Percentiles rank a stretch among this genome's conserved stretches.
Evolutionary conservation across 1,140 invertebrate genomes (phyloP).

Genomic region (Megalopta genalis): DNA sequence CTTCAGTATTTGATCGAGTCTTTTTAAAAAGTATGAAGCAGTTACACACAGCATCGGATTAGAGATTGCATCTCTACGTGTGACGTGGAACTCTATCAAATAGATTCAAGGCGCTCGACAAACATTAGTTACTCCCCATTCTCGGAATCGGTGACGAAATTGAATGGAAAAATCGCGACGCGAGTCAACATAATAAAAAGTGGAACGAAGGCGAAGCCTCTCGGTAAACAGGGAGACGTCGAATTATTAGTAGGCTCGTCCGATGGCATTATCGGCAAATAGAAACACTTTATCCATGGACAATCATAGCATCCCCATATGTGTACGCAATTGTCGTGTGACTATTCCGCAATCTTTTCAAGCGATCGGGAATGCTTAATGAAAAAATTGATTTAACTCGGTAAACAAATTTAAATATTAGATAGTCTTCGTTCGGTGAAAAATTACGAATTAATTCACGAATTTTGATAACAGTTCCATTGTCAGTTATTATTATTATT

Average conservation of each 20-base stretch:
- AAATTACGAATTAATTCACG: too few relatives aligned
- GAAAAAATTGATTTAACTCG: not conserved
- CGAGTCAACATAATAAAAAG: slow-evolving; percentile 65
- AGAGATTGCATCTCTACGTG: not conserved
- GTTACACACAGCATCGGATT: not conserved
- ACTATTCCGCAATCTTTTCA: slow-evolving; percentile 8
- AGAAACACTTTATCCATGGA: slow-evolving; percentile 68
- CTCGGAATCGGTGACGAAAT: slow-evolving; percentile 52
- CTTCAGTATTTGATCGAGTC: too few relatives aligned
- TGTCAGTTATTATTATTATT: too few relatives aligned
- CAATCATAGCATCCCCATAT: slow-evolving; percentile 53
- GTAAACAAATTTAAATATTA: too few relatives aligned
- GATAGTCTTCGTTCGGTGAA: too few relatives aligned
- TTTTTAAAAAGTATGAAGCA: too few relatives aligned
- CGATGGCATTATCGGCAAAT: slow-evolving; percentile 61
- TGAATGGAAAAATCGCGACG: slow-evolving; percentile 54
- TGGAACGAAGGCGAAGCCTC: slow-evolving; percentile 61
- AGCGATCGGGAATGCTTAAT: not conserved
- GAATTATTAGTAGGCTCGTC: slow-evolving; percentile 67
- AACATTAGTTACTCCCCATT: slow-evolving; percentile 1
- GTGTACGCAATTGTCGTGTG: slow-evolving; percentile 38
- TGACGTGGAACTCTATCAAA: not conserved
- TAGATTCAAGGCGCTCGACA: not conserved
- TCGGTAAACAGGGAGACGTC: slow-evolving; percentile 65
- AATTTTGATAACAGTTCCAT: too few relatives aligned